Base-by-base conservation (phyloP, 2,888 invertebrate species). In the Herminia tarsipennalis region DNA sequence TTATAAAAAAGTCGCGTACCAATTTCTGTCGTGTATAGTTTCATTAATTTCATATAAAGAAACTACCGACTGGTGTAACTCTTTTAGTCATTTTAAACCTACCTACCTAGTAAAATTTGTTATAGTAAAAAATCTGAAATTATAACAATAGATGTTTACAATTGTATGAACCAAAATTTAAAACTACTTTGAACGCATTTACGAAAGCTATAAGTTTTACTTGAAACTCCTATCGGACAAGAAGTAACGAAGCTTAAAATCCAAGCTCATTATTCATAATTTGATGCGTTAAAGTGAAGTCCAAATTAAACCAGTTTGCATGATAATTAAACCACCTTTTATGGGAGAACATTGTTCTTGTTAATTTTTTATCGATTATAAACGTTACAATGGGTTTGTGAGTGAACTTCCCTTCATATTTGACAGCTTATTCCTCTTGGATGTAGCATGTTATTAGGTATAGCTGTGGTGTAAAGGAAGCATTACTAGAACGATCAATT, bases 171-270 rank as follows among this genome's bases (percentile, higher is more conserved):
- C n/a, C n/a, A n/a, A n/a, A n/a, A n/a, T n/a, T n/a, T n/a, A n/a
- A n/a, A n/a, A n/a, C n/a, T n/a, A n/a, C n/a, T n/a, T n/a, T n/a
- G 21, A 24, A 36, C 8, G 12, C 25, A 18, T 27, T 37, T 5
- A 16, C 10, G 10, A 24, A 24, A 9, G 25, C 18, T 12, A 12
- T 12, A 10, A 18, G 27, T 72, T 76, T 78, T 66, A 67, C 48
- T 56, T 53, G 16, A 22, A 51, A 51, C 37, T 29, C 24, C 34
- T 32, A 43, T 44, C 48, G 71, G 70, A 74, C 81, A 77, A 77
- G 76, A 82, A 69, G 78, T 82, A 86, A 83, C 88, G 84, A 83
- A 84, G 83, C 88, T 78, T 86, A 83, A 85, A 84, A 83, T 78
- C 73, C 78, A 70, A 79, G 70, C 82, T 81, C 78, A 86, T 87